phyloP scores from a whole-genome alignment of 2,797 vertebrate genomes.

The Mus spretus region DNA sequence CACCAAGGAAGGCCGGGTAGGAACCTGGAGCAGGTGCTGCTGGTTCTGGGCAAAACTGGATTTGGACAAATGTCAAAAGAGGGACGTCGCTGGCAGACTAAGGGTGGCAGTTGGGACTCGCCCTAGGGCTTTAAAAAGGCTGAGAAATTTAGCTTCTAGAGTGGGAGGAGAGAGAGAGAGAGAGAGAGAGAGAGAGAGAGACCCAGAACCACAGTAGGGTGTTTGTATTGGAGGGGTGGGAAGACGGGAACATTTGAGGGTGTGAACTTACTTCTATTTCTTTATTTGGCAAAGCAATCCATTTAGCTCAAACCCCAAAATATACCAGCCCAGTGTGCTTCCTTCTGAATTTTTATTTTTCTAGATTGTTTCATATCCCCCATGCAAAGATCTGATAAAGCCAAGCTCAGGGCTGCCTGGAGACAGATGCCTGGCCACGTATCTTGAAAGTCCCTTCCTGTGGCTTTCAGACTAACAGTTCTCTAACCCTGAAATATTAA shows the following conservation, averaged over 20 bases:
- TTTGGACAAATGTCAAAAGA: background rate
- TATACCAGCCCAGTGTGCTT: background rate
- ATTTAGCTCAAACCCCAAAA: constrained; percentile 46
- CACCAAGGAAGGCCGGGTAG: too few species aligned
- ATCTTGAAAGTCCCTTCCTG: background rate
- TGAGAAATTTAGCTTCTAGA: background rate
- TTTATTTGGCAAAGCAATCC: constrained; percentile 50
- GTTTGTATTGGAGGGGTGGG: background rate
- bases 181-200: background rate
- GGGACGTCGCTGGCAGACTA: background rate
- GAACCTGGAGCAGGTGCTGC: background rate
- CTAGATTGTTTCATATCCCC: constrained; percentile 12
- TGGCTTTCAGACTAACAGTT: constrained; percentile 28
- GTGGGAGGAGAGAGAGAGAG: background rate
- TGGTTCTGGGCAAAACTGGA: background rate
- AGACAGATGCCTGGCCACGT: background rate
- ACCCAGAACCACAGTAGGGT: background rate
- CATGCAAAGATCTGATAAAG: background rate
- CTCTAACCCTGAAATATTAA: constrained; percentile 26
- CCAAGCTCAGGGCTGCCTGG: background rate
- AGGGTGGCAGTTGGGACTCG: constrained; percentile 3
- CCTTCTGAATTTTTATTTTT: constrained; percentile 50
- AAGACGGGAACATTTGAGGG: background rate
- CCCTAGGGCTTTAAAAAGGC: background rate
- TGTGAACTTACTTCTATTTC: constrained; percentile 43